phyloP scores from a whole-genome alignment of 2,797 vertebrate genomes.

The Pangasius macronema region DNA sequence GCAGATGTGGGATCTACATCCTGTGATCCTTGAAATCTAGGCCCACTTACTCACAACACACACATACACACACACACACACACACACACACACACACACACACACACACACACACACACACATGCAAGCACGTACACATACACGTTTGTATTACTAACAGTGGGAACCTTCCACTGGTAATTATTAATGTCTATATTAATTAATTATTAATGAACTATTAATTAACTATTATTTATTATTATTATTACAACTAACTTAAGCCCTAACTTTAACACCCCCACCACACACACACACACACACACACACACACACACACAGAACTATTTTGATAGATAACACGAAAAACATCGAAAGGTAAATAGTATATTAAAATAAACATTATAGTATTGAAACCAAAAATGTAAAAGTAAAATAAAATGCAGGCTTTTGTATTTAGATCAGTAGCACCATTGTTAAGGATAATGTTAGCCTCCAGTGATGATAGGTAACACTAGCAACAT shows the following conservation, averaged over 20 bases:
- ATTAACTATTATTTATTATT: neutral
- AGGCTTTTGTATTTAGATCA: neutral
- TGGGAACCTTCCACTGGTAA: neutral
- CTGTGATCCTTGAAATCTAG: constrained; percentile 9
- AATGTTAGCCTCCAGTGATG: neutral
- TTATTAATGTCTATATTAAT: neutral
- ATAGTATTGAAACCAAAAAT: neutral
- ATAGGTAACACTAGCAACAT: neutral
- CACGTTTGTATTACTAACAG: neutral
- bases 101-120: neutral
- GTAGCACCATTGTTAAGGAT: neutral
- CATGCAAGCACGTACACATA: neutral
- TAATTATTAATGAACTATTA: neutral
- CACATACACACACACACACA: neutral
- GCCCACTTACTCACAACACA: neutral
- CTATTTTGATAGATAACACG: neutral
- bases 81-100: neutral
- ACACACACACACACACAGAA: too few species aligned
- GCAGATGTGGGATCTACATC: constrained; percentile 22
- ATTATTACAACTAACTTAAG: neutral
- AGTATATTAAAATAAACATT: neutral
- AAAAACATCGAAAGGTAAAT: neutral
- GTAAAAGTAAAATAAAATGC: neutral
- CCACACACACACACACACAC: too few species aligned
- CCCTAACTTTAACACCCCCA: neutral